Base-by-base conservation (phyloP, 1,140 invertebrate species). In the Radopholus similis region DNA sequence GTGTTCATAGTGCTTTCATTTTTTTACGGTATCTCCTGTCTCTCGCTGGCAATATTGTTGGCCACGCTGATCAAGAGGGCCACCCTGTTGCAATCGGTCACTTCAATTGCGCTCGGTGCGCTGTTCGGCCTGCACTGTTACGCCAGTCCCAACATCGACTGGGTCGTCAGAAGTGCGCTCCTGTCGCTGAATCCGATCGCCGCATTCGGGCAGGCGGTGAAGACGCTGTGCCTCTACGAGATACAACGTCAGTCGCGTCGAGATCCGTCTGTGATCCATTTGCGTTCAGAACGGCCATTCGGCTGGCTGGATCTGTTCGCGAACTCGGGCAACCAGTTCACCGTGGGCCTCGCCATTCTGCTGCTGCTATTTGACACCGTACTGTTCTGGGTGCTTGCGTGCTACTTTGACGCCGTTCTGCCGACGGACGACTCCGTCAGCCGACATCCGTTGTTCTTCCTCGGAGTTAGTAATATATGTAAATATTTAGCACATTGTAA, bases 361-460 rank as follows among this genome's bases (percentile, higher is more conserved):
- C 77, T 75, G 73, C 28, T 75, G 0, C 34, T 77, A 37, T 18
- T 77, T 34, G 73, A 75, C 35, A 32, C n/a, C n/a, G 13, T 65
- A 8, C 32, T 78, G 11, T 49, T 75, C 8, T 38, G 23, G 18
- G 28, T 78, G 38, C 37, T 75, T 6, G 55, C 63, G 9, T 66
- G 58, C 32, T 78, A 78, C 47, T 15, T 75, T 15, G 73, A 76
- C 21, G 49, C 51, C 18, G 76, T 75, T 44, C 55, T 53, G 32
- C 73, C 76, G 1, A 66, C 68, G 8, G 70, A 75, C 66, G 67
- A 57, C n/a, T 71, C 75, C 2, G 44, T 59, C 8, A 34, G 44
- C 34, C 54, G 47, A 34, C 63, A 55, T 30, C 75, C 75, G 26
- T 38, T 72, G 6, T 77, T 77, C 56, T 75, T 75, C 37, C 47